Conservation (phyloP, 1,140 invertebrate species). For the Oryzaephilus surinamensis region DNA sequence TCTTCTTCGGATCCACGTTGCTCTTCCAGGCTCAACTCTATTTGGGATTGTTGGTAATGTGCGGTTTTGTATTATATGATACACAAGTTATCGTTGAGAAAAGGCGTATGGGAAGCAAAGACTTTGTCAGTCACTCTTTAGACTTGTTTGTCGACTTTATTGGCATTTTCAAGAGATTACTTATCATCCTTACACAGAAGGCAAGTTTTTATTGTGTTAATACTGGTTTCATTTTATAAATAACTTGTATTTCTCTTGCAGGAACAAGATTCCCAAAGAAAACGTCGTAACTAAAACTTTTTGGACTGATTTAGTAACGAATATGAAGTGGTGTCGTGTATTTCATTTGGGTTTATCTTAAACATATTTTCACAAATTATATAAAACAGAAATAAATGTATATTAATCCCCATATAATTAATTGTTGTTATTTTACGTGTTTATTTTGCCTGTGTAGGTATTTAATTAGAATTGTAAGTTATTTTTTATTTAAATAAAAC, state of each 20-base stretch:
- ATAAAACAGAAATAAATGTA: no score
- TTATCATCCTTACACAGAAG: slow-evolving; percentile 84
- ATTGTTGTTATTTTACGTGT: no score
- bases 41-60: slow-evolving; percentile 79
- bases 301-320: background rate
- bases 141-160: slow-evolving; percentile 90
- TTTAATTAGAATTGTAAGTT: no score
- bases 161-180: slow-evolving; percentile 77
- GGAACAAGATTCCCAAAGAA: slow-evolving; percentile 28
- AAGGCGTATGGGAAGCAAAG: slow-evolving; percentile 75
- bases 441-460: no score
- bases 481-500: no score
- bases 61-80: slow-evolving; percentile 90
- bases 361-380: no score
- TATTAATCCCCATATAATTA: no score
- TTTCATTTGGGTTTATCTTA: no score
- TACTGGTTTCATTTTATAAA: background rate
- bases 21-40: slow-evolving; percentile 83
- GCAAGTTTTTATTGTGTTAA: slow-evolving; percentile 25
- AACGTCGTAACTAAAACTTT: slow-evolving; percentile 12
- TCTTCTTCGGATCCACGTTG: slow-evolving; percentile 75
- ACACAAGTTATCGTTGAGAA: slow-evolving; percentile 95
- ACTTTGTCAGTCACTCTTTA: slow-evolving; percentile 83
- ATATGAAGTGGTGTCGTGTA: no score
- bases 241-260: slow-evolving; percentile 16